A percentile compares a stretch with the other conserved stretches of the same genome.
Evolutionary conservation across 53 echinoderm and acorn worm species (phyloP).

Genomic region (Arbacia lixula): DNA sequence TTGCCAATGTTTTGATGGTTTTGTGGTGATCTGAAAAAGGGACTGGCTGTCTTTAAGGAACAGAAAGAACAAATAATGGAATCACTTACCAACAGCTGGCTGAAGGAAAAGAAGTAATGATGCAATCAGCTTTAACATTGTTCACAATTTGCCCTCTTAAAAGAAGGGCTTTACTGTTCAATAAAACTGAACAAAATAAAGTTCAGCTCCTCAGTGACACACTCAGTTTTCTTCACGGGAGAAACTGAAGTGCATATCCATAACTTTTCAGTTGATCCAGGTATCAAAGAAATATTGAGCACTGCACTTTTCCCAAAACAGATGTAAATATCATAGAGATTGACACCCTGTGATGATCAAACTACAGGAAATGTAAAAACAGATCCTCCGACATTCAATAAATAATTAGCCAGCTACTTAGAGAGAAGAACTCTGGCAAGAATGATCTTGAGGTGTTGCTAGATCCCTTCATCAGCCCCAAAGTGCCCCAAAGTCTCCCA

Average conservation of each 20-base stretch:
- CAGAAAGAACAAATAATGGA: neutral
- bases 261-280: too few species aligned
- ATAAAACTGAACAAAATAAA: neutral
- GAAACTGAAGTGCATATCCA: too few species aligned
- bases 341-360: neutral
- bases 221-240: too few species aligned
- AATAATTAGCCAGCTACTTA: slow-evolving; percentile 23
- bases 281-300: too few species aligned
- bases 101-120: slow-evolving; percentile 31
- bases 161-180: slow-evolving; percentile 1
- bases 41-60: too few species aligned
- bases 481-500: too few species aligned
- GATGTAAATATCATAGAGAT: neutral
- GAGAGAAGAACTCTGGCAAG: neutral
- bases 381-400: neutral
- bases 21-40: too few species aligned
- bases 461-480: neutral
- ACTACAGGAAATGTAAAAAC: neutral
- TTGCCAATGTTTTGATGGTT: too few species aligned
- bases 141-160: slow-evolving; percentile 17
- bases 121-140: slow-evolving; percentile 28
- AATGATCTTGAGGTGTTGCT: neutral
- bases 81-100: slow-evolving; percentile 41
- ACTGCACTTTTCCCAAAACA: too few species aligned
- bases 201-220: neutral